Evolutionary conservation across 2,888 invertebrate genomes (phyloP).

Genomic region (Lycophotia porphyrea): DNA sequence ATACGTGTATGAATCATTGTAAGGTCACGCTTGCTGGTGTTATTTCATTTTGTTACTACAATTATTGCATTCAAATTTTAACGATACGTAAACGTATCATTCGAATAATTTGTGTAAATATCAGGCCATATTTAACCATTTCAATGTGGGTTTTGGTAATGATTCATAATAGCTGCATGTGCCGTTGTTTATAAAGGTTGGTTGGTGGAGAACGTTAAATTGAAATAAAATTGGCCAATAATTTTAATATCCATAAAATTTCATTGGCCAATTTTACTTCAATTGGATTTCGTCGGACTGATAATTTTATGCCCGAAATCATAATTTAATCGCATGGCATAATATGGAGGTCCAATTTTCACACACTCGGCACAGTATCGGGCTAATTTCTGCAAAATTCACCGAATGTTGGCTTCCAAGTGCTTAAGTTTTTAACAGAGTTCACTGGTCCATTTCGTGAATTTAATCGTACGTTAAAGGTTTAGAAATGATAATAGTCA

Average conservation of each 20-base stretch:
- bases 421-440: no score
- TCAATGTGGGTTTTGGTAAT: neutral
- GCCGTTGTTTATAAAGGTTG: neutral
- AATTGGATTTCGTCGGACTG: neutral
- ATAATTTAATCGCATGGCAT: neutral
- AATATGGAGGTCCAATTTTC: neutral
- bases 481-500: no score
- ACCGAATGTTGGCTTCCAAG: no score
- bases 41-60: neutral
- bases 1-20: neutral
- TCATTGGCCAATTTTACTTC: no score
- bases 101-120: neutral
- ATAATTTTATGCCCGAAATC: no score
- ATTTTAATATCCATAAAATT: neutral
- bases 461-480: no score
- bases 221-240: neutral
- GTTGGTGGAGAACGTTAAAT: neutral
- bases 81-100: neutral
- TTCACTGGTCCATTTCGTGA: no score
- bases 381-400: neutral
- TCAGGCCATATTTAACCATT: neutral
- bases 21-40: neutral
- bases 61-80: neutral
- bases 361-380: neutral
- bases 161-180: neutral